These are phyloP conservation scores for Periplaneta americana DNA, from an alignment of 1,140 invertebrate genomes.

Conservation along the genomic window DNA sequence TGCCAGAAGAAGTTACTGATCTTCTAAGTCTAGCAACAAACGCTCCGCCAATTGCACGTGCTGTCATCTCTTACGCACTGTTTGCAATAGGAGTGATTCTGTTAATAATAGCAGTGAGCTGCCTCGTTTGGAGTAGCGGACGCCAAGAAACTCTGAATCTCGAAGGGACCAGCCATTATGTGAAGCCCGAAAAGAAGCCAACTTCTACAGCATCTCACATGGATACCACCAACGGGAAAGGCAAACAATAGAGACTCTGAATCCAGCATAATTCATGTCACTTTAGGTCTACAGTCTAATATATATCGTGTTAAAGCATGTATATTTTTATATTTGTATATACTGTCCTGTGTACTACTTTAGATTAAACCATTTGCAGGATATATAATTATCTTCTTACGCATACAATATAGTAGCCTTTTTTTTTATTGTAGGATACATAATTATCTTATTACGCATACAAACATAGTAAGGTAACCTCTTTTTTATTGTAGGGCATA, in stretches of 20 bases:
- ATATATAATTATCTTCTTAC: no score
- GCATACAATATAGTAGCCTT: no score
- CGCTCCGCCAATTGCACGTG: conserved; percentile 64
- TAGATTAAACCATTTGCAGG: no score
- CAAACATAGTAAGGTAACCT: no score
- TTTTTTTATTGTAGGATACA: no score
- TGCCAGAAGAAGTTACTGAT: conserved; percentile 65
- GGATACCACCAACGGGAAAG: background rate
- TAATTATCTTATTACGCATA: no score
- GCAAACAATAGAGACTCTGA: conserved; percentile 17
- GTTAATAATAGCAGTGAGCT: conserved; percentile 64
- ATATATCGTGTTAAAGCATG: no score
- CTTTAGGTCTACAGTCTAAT: no score
- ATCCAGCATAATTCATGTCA: no score
- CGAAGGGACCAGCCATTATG: conserved; percentile 29
- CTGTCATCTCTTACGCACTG: conserved; percentile 57
- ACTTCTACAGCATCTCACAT: background rate
- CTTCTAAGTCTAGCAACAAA: conserved; percentile 69
- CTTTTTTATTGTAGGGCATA: no score
- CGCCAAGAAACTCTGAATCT: conserved; percentile 37
- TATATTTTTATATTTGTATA: no score
- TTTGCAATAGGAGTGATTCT: conserved; percentile 61
- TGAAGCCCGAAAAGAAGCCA: conserved; percentile 8
- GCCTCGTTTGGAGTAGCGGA: conserved; percentile 58
- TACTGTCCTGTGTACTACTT: no score